A percentile compares a stretch with the other conserved stretches of the same genome.
These are phyloP conservation scores for Athalia rosae DNA, from an alignment of 2,888 invertebrate species.

Conservation along the genomic window DNA sequence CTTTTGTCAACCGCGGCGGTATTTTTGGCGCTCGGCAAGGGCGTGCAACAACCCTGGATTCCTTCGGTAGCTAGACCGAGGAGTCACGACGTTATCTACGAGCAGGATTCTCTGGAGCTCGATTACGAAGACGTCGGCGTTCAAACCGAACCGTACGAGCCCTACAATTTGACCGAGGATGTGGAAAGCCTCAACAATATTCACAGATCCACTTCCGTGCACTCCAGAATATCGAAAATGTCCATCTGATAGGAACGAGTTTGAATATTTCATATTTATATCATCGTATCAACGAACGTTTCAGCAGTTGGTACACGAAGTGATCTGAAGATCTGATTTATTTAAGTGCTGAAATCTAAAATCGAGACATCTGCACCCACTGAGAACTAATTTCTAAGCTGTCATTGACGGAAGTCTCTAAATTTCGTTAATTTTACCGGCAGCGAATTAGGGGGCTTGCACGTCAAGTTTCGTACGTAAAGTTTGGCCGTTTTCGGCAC, in stretches of 20 bases:
- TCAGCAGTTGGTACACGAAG: too few relatives aligned
- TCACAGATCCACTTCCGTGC: conserved; percentile 62
- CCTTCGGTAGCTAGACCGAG: conserved; percentile 70
- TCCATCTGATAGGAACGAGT: conserved; percentile 45
- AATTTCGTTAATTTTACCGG: too few relatives aligned
- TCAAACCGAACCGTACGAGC: conserved; percentile 69
- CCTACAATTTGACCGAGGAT: conserved; percentile 59
- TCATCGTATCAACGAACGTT: too few relatives aligned
- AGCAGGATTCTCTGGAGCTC: conserved; percentile 68
- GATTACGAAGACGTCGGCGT: conserved; percentile 72
- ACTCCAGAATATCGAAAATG: conserved; percentile 62
- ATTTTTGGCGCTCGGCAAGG: conserved; percentile 77
- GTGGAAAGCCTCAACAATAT: conserved; percentile 60
- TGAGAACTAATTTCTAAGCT: too few relatives aligned
- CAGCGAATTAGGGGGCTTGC: too few relatives aligned
- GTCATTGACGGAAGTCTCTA: too few relatives aligned
- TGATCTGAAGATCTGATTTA: too few relatives aligned
- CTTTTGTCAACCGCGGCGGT: conserved; percentile 76
- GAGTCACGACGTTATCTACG: conserved; percentile 71
- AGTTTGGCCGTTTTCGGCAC: too few relatives aligned
- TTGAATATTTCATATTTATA: too few relatives aligned
- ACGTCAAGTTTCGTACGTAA: too few relatives aligned
- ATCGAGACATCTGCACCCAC: too few relatives aligned
- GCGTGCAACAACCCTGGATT: conserved; percentile 78
- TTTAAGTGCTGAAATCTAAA: too few relatives aligned